phyloP scores from a whole-genome alignment of 2,888 invertebrate genomes.

The Pemphredon lugubris region DNA sequence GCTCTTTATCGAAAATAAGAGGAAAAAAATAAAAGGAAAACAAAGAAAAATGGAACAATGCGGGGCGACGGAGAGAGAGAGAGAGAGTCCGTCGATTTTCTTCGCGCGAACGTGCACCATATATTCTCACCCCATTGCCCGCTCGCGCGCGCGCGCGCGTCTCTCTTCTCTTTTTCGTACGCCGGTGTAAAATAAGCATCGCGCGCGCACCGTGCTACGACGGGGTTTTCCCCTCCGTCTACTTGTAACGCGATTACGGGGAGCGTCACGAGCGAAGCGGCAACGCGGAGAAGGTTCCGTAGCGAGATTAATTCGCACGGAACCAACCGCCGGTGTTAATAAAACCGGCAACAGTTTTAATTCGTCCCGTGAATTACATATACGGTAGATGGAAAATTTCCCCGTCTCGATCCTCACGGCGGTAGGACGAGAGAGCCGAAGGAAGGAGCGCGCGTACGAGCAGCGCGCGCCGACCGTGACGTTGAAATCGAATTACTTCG shows the following conservation, averaged over 20 bases:
- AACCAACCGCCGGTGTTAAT: constrained; percentile 36
- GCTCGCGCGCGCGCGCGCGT: too few relatives aligned
- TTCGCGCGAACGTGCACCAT: not conserved
- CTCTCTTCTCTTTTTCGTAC: not conserved
- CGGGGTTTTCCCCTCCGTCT: constrained; percentile 21
- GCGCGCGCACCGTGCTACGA: not conserved
- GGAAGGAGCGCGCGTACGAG: not conserved
- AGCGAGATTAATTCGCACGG: constrained; percentile 42
- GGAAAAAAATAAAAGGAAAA: not conserved
- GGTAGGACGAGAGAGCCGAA: not conserved
- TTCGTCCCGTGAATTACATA: constrained; percentile 11
- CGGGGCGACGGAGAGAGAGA: not conserved
- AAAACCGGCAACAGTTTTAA: constrained; percentile 52
- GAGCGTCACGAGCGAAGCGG: constrained; percentile 6
- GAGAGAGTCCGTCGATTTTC: not conserved
- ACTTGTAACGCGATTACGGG: constrained; percentile 50
- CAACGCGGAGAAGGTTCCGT: constrained; percentile 34
- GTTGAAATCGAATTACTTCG: constrained; percentile 29
- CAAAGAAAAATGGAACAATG: not conserved
- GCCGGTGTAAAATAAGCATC: not conserved
- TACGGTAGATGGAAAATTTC: not conserved
- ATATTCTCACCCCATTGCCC: not conserved
- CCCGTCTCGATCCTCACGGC: not conserved
- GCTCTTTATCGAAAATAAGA: constrained; percentile 10
- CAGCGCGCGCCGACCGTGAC: not conserved